Conservation (phyloP, 2,113 vertebrate genomes). For the Boleophthalmus pectinirostris region DNA sequence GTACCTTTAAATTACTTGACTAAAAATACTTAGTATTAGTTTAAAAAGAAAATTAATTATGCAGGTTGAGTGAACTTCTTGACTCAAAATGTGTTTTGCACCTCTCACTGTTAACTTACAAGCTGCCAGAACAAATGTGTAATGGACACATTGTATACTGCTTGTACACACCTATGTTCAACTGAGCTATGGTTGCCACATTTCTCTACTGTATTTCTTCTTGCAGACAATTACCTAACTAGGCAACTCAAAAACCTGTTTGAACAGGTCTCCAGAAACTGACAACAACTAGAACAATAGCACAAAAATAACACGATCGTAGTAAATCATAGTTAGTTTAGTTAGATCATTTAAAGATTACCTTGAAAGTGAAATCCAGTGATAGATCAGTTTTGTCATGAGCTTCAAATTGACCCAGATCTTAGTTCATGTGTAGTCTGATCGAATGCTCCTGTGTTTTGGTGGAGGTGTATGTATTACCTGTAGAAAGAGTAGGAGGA, state of each 20-base stretch:
- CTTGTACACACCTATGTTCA: neutral
- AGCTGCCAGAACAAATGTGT: neutral
- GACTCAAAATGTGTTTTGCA: neutral
- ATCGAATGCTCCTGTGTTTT: neutral
- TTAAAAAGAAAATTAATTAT: no score
- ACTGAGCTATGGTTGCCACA: neutral
- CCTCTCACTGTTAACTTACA: neutral
- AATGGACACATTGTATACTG: neutral
- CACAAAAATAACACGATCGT: neutral
- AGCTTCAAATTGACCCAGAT: neutral
- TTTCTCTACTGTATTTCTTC: neutral
- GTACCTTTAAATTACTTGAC: no score
- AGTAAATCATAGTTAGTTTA: neutral
- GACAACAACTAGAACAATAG: neutral
- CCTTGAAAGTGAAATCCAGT: conserved; percentile 10
- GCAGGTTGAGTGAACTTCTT: neutral
- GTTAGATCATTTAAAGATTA: conserved; percentile 8
- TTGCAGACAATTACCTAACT: conserved; percentile 26
- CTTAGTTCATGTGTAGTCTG: conserved; percentile 9
- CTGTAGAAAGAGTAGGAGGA: conserved; percentile 20
- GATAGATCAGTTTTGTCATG: neutral
- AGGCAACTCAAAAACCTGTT: conserved; percentile 49
- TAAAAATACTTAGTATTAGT: no score
- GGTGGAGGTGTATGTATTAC: conserved; percentile 2
- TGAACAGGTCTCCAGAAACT: conserved; percentile 31